A percentile compares a stretch with the other conserved stretches of the same genome.
phyloP scores from a whole-genome alignment of 2,888 invertebrate species.

The Hesperia comma region DNA sequence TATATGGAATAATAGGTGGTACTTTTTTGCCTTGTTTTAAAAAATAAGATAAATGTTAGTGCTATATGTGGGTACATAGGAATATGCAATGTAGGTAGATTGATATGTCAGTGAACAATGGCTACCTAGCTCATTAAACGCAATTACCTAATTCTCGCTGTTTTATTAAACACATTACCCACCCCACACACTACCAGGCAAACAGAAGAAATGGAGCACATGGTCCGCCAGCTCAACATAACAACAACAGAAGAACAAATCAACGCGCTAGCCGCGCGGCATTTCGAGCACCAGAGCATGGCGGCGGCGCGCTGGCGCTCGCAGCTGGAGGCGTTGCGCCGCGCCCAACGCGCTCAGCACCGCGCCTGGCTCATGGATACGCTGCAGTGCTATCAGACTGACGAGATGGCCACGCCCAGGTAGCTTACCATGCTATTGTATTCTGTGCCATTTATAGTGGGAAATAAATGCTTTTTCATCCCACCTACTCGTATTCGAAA shows the following conservation, averaged over 20 bases:
- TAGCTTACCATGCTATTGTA: slow-evolving; percentile 38
- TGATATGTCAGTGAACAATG: too few species aligned
- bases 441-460: too few species aligned
- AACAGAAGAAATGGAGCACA: slow-evolving; percentile 94
- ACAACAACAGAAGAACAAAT: slow-evolving; percentile 93
- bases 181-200: slow-evolving; percentile 84
- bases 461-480: too few species aligned
- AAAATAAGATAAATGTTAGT: too few species aligned
- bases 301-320: slow-evolving; percentile 94
- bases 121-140: too few species aligned
- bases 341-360: slow-evolving; percentile 93
- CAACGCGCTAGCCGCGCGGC: slow-evolving; percentile 91
- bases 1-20: too few species aligned
- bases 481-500: too few species aligned
- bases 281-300: slow-evolving; percentile 92
- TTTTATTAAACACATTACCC: too few species aligned
- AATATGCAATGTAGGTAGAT: too few species aligned
- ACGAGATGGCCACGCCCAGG: slow-evolving; percentile 86
- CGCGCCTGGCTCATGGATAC: slow-evolving; percentile 94
- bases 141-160: too few species aligned
- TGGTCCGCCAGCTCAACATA: slow-evolving; percentile 90
- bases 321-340: slow-evolving; percentile 92
- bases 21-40: too few species aligned
- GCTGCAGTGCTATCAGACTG: slow-evolving; percentile 77
- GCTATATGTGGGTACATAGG: too few species aligned